These are phyloP conservation scores for Dipodomys merriami DNA, from an alignment of 2,113 vertebrate species.

Conservation along the genomic window DNA sequence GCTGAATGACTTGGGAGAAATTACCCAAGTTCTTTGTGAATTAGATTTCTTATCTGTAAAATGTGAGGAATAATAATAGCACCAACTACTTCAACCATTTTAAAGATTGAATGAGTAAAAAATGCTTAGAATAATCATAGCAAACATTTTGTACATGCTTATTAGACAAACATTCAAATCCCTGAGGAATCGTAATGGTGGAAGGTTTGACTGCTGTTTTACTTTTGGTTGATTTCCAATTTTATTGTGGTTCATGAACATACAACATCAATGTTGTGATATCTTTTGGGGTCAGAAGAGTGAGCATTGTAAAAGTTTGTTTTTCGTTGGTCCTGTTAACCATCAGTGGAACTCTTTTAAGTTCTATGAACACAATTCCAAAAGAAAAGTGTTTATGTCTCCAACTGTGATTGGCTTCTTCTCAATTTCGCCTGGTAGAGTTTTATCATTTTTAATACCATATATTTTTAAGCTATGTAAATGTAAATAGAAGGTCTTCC, in stretches of 20 bases:
- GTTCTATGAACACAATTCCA: not conserved
- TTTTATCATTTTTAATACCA: not conserved
- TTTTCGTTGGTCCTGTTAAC: not conserved
- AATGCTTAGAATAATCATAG: not conserved
- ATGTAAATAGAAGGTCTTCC: constrained; percentile 3
- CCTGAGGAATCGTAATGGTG: not conserved
- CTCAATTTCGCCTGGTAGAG: not conserved
- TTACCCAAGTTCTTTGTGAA: not conserved
- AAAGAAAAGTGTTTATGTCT: not conserved
- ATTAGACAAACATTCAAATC: not conserved
- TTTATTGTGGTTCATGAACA: not conserved
- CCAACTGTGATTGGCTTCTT: not conserved
- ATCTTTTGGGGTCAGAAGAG: not conserved
- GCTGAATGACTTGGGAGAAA: not conserved
- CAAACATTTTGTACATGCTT: not conserved
- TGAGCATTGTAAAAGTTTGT: not conserved
- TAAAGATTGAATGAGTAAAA: not conserved
- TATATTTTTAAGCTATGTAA: constrained; percentile 35
- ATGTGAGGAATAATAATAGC: not conserved
- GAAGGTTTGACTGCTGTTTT: not conserved
- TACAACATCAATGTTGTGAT: not conserved
- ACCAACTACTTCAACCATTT: not conserved
- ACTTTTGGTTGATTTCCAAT: not conserved
- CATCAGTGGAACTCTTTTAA: not conserved
- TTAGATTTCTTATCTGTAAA: not conserved